phyloP scores from a whole-genome alignment of 2,888 invertebrate species.

The Elegia similella region DNA sequence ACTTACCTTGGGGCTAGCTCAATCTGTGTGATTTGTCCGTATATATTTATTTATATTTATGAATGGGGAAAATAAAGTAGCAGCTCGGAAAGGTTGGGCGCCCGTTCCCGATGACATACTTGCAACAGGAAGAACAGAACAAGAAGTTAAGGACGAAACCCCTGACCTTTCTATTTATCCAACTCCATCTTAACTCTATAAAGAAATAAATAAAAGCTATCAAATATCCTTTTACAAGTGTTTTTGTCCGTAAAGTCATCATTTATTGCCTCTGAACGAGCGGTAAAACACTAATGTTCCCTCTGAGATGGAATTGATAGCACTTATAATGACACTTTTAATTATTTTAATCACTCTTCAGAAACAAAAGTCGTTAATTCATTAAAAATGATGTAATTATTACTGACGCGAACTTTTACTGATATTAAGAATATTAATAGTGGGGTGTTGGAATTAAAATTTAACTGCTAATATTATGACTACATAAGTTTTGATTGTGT shows the following conservation, averaged over 20 bases:
- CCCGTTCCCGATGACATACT: no score
- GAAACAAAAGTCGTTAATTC: constrained; percentile 76
- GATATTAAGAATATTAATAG: constrained; percentile 16
- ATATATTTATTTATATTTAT: no score
- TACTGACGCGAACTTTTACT: constrained; percentile 20
- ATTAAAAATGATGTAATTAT: constrained; percentile 71
- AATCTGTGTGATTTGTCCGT: no score
- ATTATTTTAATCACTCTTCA: constrained; percentile 76
- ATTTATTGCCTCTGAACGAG: constrained; percentile 58
- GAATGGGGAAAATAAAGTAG: no score
- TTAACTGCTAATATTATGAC: no score
- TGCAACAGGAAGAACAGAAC: no score
- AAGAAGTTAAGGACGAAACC: no score
- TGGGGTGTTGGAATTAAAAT: background rate
- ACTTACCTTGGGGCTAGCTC: no score
- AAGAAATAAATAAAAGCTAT: constrained; percentile 26
- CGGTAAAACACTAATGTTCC: constrained; percentile 74
- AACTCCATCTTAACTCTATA: no score
- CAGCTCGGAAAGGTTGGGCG: no score
- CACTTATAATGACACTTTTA: constrained; percentile 79
- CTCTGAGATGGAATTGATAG: constrained; percentile 75
- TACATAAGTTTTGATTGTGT: no score
- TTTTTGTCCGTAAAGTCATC: constrained; percentile 55
- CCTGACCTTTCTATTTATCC: no score
- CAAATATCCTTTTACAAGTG: constrained; percentile 39